Evolutionary conservation across 2,797 vertebrate genomes (phyloP), one percentile per base, ranked within the genome.

Genomic region (Odontamblyopus lacepedii): DNA sequence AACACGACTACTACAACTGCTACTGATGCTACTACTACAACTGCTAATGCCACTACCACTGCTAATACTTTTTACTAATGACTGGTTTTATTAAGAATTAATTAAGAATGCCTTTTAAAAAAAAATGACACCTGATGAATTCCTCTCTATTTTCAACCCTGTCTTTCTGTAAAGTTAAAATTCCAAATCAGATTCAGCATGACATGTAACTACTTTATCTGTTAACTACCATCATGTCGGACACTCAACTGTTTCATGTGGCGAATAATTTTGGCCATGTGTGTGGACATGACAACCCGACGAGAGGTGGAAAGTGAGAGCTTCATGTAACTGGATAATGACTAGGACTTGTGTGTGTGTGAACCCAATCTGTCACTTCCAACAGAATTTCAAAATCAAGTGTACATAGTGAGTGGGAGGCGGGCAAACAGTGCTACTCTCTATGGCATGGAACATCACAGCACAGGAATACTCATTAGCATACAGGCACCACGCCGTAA

Each of bases 361-460:
- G 90, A 90, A 90, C 90, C 88, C 89, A 91, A 90, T 91, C 87
- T 91, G 88, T 90, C 90, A 90, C 86, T 87, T 89, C 70, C 73
- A 83, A 83, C 71, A 75, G 75, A 88, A 85, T 88, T 83, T 80
- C 73, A 83, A 82, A 87, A 77, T 73, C 68, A 18, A 81, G 81
- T 51, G 71, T 79, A 30, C 71, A 59, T 63, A 69, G 67, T 76
- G 81, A 71, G 87, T 87, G 76, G 78, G 87, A 71, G 78, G 84
- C 63, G 19, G 84, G 73, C 79, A 75, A 88, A 78, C 77, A 56
- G 72, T n/a, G 63, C 77, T 57, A 15, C 78, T 78, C 74, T 67
- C 65, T 73, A 67, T 73, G 62, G 67, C 66, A 9, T 55, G 62
- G 32, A 19, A 53, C 48, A 56, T 72, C 71, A 11, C 73, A 48